phyloP scores from a whole-genome alignment of 2,113 vertebrate species.

The Phyllopteryx taeniolatus region DNA sequence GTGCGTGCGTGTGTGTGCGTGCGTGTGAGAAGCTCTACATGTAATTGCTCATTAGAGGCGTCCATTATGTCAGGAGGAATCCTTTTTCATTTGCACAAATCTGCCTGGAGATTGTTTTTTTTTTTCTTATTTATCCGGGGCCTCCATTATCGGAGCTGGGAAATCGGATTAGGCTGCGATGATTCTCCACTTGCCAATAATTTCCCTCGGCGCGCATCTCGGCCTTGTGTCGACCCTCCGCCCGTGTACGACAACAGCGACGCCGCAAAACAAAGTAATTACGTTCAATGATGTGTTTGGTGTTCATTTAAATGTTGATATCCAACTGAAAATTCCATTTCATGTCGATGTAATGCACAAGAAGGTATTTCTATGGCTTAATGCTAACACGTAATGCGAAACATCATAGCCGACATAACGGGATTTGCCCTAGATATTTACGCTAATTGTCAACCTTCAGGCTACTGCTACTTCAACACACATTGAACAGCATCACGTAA shows the following conservation, averaged over 20 bases:
- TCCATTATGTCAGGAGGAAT: slow-evolving; percentile 98
- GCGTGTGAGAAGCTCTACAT: slow-evolving; percentile 86
- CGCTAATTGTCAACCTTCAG: too few relatives aligned
- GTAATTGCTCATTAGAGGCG: slow-evolving; percentile 99
- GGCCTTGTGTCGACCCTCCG: slow-evolving; percentile 67
- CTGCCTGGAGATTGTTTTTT: slow-evolving; percentile 99
- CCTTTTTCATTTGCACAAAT: slow-evolving; percentile 99
- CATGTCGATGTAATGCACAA: not conserved
- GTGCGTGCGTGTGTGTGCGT: not conserved
- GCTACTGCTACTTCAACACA: too few relatives aligned
- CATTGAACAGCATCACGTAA: too few relatives aligned
- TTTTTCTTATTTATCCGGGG: slow-evolving; percentile 95
- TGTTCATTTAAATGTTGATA: not conserved
- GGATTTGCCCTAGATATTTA: too few relatives aligned
- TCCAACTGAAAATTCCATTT: not conserved
- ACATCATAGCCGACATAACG: too few relatives aligned
- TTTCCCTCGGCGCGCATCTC: slow-evolving; percentile 71
- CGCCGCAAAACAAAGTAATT: not conserved
- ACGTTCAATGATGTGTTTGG: not conserved
- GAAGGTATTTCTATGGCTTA: too few relatives aligned
- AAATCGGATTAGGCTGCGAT: slow-evolving; percentile 98
- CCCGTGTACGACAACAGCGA: slow-evolving; percentile 4
- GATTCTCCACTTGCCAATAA: slow-evolving; percentile 88
- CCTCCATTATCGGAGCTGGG: slow-evolving; percentile 98
- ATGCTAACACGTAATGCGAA: too few relatives aligned